Evolutionary conservation across 2,797 vertebrate species (phyloP), one percentile per base, ranked within the genome.

Genomic region (Nannoperca australis): DNA sequence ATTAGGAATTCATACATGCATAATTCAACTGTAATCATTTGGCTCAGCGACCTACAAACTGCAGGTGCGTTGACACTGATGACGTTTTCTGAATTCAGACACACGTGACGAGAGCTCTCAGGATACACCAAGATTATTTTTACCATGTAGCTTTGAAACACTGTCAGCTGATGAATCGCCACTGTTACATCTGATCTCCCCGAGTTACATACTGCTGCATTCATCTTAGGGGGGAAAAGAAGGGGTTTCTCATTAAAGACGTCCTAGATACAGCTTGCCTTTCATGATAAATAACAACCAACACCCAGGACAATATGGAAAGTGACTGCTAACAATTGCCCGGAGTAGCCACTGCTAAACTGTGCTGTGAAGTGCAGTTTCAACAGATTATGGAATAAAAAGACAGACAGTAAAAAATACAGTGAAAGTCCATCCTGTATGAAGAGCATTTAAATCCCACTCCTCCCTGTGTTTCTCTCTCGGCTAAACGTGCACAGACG

Each of bases 401-500:
- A 56, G 6, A 61, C 15, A 64, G 30, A 64, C 2, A 13, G 34
- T 17, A 22, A 47, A 77, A 56, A 54, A 63, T 44, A 11, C 24
- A 67, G 1, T 53, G 68, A 78, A 79, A 81, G 59, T 60, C 5
- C 58, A 32, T 58, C 22, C 30, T 27, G 7, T 44, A 12, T 50
- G 22, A 81, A 79, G 54, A 50, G 49, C 45, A 77, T 81, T 79
- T 53, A 72, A 83, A 84, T 70, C 30, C 20, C 18, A 50, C 71
- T 50, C 40, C 73, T 87, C 30, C 17, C 49, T 9, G 59, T 84
- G 74, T 75, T 70, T 78, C 56, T 76, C 32, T 77, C 71, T 51
- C 14, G 59, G 69, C 72, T 82, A 53, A 85, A 91, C 88, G 15
- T 92, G 91, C 85, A 91, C 81, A 90, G 92, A 88, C 94, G 90